A percentile compares a stretch with the other conserved stretches of the same genome.
Conservation (phyloP, 2,888 invertebrate genomes). For the Ophioninae sp. region DNA sequence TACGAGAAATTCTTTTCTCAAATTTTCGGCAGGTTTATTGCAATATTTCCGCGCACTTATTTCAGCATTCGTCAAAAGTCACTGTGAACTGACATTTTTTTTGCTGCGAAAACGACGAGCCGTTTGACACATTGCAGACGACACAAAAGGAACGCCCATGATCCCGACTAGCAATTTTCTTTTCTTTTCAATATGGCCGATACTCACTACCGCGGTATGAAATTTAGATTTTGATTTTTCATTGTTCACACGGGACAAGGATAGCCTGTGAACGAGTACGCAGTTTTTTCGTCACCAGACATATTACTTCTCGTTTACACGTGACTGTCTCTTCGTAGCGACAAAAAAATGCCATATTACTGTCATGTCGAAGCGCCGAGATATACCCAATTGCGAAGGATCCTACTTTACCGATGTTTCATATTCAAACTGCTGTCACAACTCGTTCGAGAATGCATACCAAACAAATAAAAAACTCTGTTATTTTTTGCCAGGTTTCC, state of each 20-base stretch:
- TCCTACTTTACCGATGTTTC: neutral
- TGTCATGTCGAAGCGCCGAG: neutral
- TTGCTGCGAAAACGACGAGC: slow-evolving; percentile 33
- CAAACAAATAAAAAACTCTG: too few relatives aligned
- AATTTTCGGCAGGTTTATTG: neutral
- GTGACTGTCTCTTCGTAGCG: slow-evolving; percentile 44
- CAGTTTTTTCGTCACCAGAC: slow-evolving; percentile 11
- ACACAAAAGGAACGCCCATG: slow-evolving; percentile 75
- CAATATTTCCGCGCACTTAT: slow-evolving; percentile 21
- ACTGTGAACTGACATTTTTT: slow-evolving; percentile 55
- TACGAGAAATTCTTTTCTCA: neutral
- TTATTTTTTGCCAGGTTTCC: too few relatives aligned
- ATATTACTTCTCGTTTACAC: slow-evolving; percentile 7
- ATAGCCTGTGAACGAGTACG: neutral
- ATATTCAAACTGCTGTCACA: neutral
- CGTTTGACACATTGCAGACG: slow-evolving; percentile 75
- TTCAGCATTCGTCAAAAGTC: slow-evolving; percentile 50
- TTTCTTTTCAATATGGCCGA: slow-evolving; percentile 53
- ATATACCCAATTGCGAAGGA: neutral
- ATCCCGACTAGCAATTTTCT: slow-evolving; percentile 42
- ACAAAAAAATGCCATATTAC: slow-evolving; percentile 21
- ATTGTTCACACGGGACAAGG: neutral
- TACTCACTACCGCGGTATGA: neutral
- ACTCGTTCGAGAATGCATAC: neutral
- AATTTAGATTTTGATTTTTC: slow-evolving; percentile 16